Conservation (phyloP, 2,113 vertebrate genomes). For the Xenopus borealis region DNA sequence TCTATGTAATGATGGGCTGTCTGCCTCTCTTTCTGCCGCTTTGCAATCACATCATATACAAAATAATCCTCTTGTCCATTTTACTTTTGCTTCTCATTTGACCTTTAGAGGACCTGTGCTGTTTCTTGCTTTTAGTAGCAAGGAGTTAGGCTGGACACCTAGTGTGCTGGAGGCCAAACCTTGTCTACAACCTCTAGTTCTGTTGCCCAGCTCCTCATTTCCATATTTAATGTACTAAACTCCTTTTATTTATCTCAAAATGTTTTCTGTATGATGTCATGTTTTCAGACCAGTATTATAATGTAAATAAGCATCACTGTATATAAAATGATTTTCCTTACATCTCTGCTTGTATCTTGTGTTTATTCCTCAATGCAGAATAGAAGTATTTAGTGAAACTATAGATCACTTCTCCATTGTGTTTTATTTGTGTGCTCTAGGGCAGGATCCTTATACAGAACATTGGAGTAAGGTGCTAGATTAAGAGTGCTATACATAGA, state of each 20-base stretch:
- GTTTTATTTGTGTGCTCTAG: too few species aligned
- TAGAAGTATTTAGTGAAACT: too few species aligned
- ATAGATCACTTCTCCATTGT: too few species aligned
- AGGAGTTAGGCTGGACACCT: background rate
- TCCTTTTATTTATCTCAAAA: conserved; percentile 50
- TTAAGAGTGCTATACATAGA: too few species aligned
- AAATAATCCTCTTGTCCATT: background rate
- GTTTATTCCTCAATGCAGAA: background rate
- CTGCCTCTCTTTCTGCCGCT: too few species aligned
- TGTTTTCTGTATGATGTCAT: conserved; percentile 49
- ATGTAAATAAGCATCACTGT: conserved; percentile 66
- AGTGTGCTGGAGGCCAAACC: background rate
- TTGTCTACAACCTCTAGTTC: conserved; percentile 18
- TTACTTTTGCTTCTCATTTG: background rate
- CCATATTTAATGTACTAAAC: conserved; percentile 44
- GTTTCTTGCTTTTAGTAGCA: background rate
- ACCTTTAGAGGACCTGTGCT: background rate
- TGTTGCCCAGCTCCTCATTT: conserved; percentile 39
- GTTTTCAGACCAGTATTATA: conserved; percentile 61
- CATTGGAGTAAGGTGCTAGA: too few species aligned
- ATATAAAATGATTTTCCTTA: conserved; percentile 69
- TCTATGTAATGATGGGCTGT: too few species aligned
- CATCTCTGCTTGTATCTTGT: conserved; percentile 41
- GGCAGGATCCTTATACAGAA: too few species aligned
- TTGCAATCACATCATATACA: too few species aligned